These are phyloP conservation scores for Balaenoptera acutorostrata DNA, from an alignment of 2,113 vertebrate species.

Conservation along the genomic window DNA sequence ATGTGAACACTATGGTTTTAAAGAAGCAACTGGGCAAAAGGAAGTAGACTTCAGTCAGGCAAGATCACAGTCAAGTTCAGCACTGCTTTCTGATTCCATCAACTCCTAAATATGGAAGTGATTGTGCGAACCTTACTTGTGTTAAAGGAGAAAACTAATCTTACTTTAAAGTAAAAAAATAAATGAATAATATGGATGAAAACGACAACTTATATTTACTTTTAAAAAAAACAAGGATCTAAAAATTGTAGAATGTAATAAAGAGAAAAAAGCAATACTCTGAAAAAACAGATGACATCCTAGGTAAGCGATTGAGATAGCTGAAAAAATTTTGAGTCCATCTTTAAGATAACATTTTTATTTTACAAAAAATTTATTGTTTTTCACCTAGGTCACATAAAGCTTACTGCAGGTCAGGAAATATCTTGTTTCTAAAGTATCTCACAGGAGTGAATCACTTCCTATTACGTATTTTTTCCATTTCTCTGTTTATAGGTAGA, in stretches of 20 bases:
- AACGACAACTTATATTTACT: not conserved
- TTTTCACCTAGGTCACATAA: not conserved
- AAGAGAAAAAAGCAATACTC: not conserved
- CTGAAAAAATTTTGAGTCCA: not conserved
- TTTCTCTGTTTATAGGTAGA: not conserved
- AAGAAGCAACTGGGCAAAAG: not conserved
- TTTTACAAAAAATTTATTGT: not conserved
- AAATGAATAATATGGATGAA: conserved; percentile 1
- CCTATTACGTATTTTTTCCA: not conserved
- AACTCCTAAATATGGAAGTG: not conserved
- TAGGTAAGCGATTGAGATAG: not conserved
- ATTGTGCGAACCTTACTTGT: not conserved
- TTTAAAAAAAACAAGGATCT: conserved; percentile 8
- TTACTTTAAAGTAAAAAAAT: not conserved
- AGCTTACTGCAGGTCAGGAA: not conserved
- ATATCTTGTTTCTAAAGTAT: conserved; percentile 3
- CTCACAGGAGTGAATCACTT: not conserved
- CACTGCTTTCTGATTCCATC: not conserved
- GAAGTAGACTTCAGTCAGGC: not conserved
- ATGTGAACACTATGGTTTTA: not conserved
- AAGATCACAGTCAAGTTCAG: conserved; percentile 24
- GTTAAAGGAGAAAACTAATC: not conserved
- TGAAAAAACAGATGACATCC: not conserved
- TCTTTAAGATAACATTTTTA: not conserved
- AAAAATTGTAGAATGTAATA: not conserved